Evolutionary conservation across 1,140 invertebrate species (phyloP).

Genomic region (Lasaia peninsularis): DNA sequence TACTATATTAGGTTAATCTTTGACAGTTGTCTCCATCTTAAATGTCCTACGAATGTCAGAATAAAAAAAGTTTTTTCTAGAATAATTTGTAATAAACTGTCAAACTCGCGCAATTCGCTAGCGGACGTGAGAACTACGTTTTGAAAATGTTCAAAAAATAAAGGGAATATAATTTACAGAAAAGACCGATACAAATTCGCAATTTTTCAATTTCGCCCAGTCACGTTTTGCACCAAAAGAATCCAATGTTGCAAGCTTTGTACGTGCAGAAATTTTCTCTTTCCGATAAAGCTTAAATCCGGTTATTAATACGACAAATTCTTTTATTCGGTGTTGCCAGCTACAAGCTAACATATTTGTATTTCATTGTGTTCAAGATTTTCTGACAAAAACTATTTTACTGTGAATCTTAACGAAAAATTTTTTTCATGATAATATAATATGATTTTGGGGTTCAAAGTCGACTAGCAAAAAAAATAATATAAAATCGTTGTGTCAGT

Average conservation of each 20-base stretch:
- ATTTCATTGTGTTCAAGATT: too few relatives aligned
- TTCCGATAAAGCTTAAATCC: conserved; percentile 8
- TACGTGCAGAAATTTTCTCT: conserved; percentile 7
- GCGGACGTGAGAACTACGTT: background rate
- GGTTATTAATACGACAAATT: conserved; percentile 9
- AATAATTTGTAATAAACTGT: background rate
- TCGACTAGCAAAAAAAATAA: too few relatives aligned
- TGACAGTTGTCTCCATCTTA: too few relatives aligned
- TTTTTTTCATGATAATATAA: too few relatives aligned
- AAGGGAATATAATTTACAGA: conserved; percentile 7
- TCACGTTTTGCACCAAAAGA: conserved; percentile 9
- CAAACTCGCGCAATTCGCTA: background rate
- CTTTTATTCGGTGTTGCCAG: background rate
- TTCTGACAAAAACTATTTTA: too few relatives aligned
- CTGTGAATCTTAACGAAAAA: too few relatives aligned
- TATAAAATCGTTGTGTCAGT: too few relatives aligned
- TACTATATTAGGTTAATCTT: too few relatives aligned
- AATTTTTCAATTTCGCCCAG: conserved; percentile 6
- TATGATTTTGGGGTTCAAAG: too few relatives aligned
- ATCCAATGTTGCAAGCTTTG: conserved; percentile 8
- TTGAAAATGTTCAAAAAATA: conserved; percentile 9
- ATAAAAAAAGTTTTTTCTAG: too few relatives aligned
- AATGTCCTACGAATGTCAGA: too few relatives aligned
- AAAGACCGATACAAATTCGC: conserved; percentile 9
- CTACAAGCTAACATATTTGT: background rate